Evolutionary conservation across 2,113 vertebrate species (phyloP), one percentile per base, ranked within the genome.

Genomic region (Pyrgilauda ruficollis): DNA sequence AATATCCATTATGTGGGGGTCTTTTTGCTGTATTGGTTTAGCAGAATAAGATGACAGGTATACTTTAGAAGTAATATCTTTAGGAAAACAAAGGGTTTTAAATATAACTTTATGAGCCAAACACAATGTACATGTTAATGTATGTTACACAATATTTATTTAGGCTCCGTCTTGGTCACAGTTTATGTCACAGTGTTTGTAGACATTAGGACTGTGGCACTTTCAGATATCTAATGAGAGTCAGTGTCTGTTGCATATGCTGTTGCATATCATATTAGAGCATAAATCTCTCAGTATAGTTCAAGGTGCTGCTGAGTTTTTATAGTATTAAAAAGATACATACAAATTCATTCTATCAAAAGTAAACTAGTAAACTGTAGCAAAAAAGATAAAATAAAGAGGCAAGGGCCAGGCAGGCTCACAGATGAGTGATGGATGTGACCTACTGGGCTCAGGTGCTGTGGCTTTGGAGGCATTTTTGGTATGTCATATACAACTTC

Each of bases 181-280:
- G 61, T 27, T 72, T 68, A 41, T 44, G 49, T 52, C n/a, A 49
- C 22, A 43, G 10, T 43, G 30, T 10, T 52, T 66, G 43, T 28
- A 76, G 22, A 47, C 39, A 80, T 13, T 56, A 73, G 28, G 17
- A 83, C 44, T 22, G 15, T 61, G 43, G 61, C 49, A 35, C 47
- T 90, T 79, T 64, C 62, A 67, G 66, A 17, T 24, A 47, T 1
- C 41, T 55, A 43, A 20, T 2, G 5, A 33, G 11, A 80, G 27
- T 49, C 70, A 61, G 16, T 16, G 9, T 67, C 47, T n/a, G n/a
- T n/a, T n/a, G n/a, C n/a, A n/a, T n/a, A n/a, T 37, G 2, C 11
- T 84, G 17, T 21, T 89, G 43, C 14, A 2, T 26, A 44, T 7
- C 0, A 0, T 66, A 20, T 24, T 30, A 47, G 2, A 84, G 10